Conservation (phyloP, 2,113 vertebrate species). For the Thunnus maccoyii region DNA sequence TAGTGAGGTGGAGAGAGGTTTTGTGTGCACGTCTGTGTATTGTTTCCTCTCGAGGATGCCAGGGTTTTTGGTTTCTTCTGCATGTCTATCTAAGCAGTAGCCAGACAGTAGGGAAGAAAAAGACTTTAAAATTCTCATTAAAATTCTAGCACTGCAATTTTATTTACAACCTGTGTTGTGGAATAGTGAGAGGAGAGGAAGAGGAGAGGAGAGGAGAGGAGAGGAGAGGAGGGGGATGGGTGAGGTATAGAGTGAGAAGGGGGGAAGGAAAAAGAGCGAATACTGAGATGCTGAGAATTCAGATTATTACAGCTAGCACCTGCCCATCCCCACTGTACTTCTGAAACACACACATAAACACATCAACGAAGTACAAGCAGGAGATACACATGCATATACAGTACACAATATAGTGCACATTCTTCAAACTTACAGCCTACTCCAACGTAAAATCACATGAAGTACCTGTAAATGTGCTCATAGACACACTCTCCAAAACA, state of each 20-base stretch:
- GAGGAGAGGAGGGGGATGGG: slow-evolving; percentile 56
- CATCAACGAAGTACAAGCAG: not conserved
- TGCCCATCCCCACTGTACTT: slow-evolving; percentile 46
- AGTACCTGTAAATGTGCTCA: not conserved
- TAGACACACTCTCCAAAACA: slow-evolving; percentile 1
- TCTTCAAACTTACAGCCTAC: slow-evolving; percentile 36
- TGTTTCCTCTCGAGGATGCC: slow-evolving; percentile 35
- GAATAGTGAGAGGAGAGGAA: slow-evolving; percentile 53
- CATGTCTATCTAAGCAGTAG: slow-evolving; percentile 44
- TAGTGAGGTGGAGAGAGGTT: not conserved
- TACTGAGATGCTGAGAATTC: slow-evolving; percentile 68
- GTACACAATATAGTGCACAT: not conserved
- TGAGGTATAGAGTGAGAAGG: slow-evolving; percentile 38
- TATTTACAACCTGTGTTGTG: slow-evolving; percentile 58
- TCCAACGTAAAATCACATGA: slow-evolving; percentile 2
- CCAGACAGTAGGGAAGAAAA: slow-evolving; percentile 48
- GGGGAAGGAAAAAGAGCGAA: slow-evolving; percentile 44
- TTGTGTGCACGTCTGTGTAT: slow-evolving; percentile 9
- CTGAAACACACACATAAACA: slow-evolving; percentile 26
- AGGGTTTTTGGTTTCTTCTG: slow-evolving; percentile 1
- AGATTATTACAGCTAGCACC: slow-evolving; percentile 56
- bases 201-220: slow-evolving; percentile 56
- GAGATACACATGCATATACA: slow-evolving; percentile 7
- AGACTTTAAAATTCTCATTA: slow-evolving; percentile 45
- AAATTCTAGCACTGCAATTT: slow-evolving; percentile 70